Conservation (phyloP, 2,113 vertebrate species). For the Mormyrus iriodes region DNA sequence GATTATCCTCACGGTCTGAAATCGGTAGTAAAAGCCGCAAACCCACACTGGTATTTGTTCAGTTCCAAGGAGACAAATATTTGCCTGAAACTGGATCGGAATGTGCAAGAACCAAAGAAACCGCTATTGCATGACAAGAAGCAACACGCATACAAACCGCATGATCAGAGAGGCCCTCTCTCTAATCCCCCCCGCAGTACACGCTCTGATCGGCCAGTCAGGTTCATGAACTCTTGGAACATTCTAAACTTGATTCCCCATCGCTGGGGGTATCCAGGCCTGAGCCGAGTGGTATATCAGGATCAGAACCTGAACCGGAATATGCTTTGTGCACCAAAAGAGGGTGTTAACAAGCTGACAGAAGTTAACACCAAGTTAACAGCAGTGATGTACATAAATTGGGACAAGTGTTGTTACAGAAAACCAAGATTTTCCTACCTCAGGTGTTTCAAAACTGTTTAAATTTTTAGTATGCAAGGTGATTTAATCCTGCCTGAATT, state of each 20-base stretch:
- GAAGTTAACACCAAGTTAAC: not conserved
- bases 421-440: not conserved
- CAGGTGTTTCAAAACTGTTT: not conserved
- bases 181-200: not conserved
- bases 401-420: not conserved
- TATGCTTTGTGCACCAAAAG: not conserved
- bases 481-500: not conserved
- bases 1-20: not conserved
- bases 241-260: not conserved
- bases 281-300: not conserved
- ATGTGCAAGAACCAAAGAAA: slow-evolving; percentile 7
- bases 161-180: not conserved
- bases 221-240: not conserved
- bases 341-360: not conserved
- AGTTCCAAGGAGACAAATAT: not conserved
- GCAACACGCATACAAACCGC: not conserved
- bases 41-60: not conserved
- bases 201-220: not conserved
- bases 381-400: not conserved
- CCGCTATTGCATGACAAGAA: not conserved
- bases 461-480: not conserved
- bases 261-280: not conserved
- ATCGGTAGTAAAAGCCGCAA: not conserved
- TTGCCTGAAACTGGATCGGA: not conserved
- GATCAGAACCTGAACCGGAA: not conserved